Evolutionary conservation across 1,140 invertebrate genomes (phyloP).

Genomic region (Hypothenemus hampei): DNA sequence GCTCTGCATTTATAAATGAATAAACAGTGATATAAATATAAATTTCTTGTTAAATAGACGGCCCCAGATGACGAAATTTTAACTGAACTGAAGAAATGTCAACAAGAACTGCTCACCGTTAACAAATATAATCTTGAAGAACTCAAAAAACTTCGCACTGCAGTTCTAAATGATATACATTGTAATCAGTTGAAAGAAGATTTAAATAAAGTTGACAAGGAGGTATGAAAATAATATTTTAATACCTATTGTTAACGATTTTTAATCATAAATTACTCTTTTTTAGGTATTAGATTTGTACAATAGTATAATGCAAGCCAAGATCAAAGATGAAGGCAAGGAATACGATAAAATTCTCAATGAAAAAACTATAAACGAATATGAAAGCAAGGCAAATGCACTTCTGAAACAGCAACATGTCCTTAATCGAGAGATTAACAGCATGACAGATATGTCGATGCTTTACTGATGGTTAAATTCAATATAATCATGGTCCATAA

Average conservation of each 20-base stretch:
- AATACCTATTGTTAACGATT: not conserved
- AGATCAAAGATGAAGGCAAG: slow-evolving; percentile 33
- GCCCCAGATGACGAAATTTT: slow-evolving; percentile 76
- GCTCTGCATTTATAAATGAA: too few relatives aligned
- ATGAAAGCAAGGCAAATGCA: slow-evolving; percentile 36
- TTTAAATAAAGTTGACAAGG: slow-evolving; percentile 62
- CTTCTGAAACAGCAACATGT: slow-evolving; percentile 37
- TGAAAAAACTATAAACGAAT: slow-evolving; percentile 32
- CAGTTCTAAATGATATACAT: slow-evolving; percentile 60
- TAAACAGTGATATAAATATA: slow-evolving; percentile 1
- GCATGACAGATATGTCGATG: slow-evolving; percentile 33
- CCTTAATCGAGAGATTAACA: slow-evolving; percentile 34
- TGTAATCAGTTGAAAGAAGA: slow-evolving; percentile 65
- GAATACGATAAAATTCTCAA: slow-evolving; percentile 31
- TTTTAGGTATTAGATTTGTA: slow-evolving; percentile 41
- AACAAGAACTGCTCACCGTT: slow-evolving; percentile 68
- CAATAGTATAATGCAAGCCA: slow-evolving; percentile 35
- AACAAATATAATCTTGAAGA: slow-evolving; percentile 66
- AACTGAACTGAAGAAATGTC: slow-evolving; percentile 77
- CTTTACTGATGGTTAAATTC: slow-evolving; percentile 35
- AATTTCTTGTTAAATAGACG: slow-evolving; percentile 2
- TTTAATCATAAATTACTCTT: too few relatives aligned
- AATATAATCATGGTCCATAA: slow-evolving; percentile 28
- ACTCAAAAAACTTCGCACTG: slow-evolving; percentile 55
- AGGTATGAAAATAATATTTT: slow-evolving; percentile 50